Conservation (phyloP, 2,797 vertebrate species). For the Xerus rutilus region DNA sequence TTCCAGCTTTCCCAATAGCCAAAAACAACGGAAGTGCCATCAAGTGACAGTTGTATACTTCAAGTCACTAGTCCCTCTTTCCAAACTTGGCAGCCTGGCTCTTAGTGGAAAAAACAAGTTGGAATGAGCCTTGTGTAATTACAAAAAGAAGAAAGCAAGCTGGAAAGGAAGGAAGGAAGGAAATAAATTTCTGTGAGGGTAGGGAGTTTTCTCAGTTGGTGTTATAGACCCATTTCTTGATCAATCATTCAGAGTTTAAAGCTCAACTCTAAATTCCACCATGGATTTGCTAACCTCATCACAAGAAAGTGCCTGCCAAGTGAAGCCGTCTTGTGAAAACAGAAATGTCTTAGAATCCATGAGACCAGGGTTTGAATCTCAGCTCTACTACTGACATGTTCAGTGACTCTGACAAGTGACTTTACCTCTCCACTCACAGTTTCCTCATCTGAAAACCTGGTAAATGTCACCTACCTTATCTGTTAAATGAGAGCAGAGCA, state of each 20-base stretch:
- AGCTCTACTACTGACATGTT: not conserved
- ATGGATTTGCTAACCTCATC: not conserved
- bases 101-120: slow-evolving; percentile 47
- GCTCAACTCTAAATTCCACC: not conserved
- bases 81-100: slow-evolving; percentile 10
- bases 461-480: not conserved
- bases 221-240: not conserved
- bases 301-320: not conserved
- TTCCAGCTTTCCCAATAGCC: slow-evolving; percentile 31
- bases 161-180: not conserved
- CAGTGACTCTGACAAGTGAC: not conserved
- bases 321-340: slow-evolving; percentile 19
- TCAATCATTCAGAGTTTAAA: slow-evolving; percentile 49
- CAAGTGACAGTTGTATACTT: slow-evolving; percentile 5
- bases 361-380: not conserved
- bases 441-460: slow-evolving; percentile 24
- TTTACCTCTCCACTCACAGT: not conserved
- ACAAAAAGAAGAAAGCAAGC: not conserved
- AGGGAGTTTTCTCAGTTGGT: slow-evolving; percentile 31
- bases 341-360: slow-evolving; percentile 4
- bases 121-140: slow-evolving; percentile 45
- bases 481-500: not conserved
- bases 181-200: not conserved
- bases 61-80: slow-evolving; percentile 52
- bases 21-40: slow-evolving; percentile 34